Evolutionary conservation across 2,797 vertebrate genomes (phyloP).

Genomic region (Chelon auratus): DNA sequence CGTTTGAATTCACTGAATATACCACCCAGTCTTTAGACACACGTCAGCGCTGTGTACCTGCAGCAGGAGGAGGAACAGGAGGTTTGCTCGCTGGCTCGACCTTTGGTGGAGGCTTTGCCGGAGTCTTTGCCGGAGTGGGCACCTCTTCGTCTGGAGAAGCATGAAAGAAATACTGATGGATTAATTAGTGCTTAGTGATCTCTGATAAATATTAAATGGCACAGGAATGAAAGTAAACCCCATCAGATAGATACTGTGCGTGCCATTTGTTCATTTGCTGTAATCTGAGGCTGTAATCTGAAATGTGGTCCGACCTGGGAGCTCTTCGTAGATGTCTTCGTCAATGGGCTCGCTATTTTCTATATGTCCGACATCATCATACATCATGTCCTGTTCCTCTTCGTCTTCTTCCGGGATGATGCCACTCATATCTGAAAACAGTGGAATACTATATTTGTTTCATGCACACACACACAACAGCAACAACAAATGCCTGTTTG

Average conservation of each 20-base stretch:
- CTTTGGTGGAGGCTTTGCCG: slow-evolving; percentile 65
- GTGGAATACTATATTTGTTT: neutral
- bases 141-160: slow-evolving; percentile 85
- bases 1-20: neutral
- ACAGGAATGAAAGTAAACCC: neutral
- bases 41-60: slow-evolving; percentile 67
- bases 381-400: slow-evolving; percentile 80
- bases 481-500: neutral
- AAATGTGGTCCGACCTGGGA: slow-evolving; percentile 88
- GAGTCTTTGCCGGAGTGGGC: slow-evolving; percentile 58
- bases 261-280: neutral
- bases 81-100: slow-evolving; percentile 77
- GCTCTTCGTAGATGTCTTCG: slow-evolving; percentile 95
- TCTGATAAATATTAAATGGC: too few species aligned
- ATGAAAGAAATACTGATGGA: slow-evolving; percentile 14
- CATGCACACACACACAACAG: neutral
- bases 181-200: neutral
- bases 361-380: slow-evolving; percentile 88
- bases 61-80: slow-evolving; percentile 77
- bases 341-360: slow-evolving; percentile 61
- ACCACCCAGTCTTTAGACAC: neutral
- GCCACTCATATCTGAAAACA: slow-evolving; percentile 85
- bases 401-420: slow-evolving; percentile 91
- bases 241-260: neutral
- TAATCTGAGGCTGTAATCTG: neutral